phyloP scores from a whole-genome alignment of 2,797 vertebrate species.

The Gorsachius magnificus region DNA sequence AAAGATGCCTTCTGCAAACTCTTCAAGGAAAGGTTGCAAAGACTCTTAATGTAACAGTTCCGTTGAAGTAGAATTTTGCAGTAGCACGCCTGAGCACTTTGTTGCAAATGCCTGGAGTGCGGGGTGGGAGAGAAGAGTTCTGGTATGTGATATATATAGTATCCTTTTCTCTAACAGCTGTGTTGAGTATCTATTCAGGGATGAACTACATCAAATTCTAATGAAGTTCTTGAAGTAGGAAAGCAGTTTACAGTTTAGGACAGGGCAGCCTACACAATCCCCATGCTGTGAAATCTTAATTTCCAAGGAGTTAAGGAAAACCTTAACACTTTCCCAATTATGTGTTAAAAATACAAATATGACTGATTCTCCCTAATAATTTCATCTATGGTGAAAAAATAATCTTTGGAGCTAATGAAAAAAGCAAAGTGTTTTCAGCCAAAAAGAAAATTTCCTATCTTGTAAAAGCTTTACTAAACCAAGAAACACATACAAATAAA shows the following conservation, averaged over 20 bases:
- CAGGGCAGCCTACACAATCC: neutral
- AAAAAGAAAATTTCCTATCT: neutral
- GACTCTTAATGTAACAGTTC: neutral
- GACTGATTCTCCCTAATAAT: neutral
- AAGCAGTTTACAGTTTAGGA: neutral
- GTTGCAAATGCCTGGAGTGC: neutral
- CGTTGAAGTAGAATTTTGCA: neutral
- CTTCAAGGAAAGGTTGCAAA: neutral
- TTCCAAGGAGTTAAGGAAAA: neutral
- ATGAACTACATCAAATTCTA: neutral
- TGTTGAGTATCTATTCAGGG: neutral
- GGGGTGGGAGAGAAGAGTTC: neutral
- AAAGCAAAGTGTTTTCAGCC: neutral
- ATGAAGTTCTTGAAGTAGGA: neutral
- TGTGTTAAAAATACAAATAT: neutral
- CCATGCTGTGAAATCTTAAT: neutral
- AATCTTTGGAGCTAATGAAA: neutral
- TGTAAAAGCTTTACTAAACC: neutral
- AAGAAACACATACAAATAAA: neutral
- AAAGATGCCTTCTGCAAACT: neutral
- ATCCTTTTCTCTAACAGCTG: neutral
- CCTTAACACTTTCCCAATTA: neutral
- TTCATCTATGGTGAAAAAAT: neutral
- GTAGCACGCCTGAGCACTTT: neutral
- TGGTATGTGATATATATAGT: neutral